Conservation (phyloP, 2,113 vertebrate genomes). For the Podiceps cristatus region DNA sequence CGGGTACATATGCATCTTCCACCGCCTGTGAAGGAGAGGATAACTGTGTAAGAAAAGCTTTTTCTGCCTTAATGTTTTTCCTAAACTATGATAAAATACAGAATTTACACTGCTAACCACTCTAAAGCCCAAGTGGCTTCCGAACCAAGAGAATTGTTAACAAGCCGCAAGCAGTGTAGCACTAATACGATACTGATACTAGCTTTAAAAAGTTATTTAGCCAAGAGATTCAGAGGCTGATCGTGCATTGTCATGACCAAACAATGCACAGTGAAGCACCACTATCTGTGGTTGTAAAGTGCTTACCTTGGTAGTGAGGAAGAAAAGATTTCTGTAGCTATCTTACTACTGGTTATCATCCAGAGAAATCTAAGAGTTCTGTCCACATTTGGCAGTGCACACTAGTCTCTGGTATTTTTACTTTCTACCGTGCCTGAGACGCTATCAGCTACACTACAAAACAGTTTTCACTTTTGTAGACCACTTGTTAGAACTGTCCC, state of each 20-base stretch:
- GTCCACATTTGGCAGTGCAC: background rate
- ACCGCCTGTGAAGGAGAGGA: slow-evolving; percentile 84
- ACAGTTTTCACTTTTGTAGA: background rate
- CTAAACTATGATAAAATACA: background rate
- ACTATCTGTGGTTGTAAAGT: background rate
- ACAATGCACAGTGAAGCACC: background rate
- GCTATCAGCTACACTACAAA: background rate
- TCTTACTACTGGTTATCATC: background rate
- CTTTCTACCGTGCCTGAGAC: background rate
- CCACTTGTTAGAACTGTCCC: background rate
- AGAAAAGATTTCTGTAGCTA: background rate
- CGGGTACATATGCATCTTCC: slow-evolving; percentile 97
- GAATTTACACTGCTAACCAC: background rate
- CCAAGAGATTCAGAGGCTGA: background rate
- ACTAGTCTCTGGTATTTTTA: background rate
- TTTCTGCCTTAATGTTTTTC: background rate
- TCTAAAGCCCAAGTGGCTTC: background rate
- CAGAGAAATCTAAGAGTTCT: background rate
- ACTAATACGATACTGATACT: background rate
- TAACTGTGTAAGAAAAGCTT: background rate
- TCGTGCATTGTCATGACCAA: background rate
- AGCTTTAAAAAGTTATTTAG: background rate
- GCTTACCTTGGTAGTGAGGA: background rate
- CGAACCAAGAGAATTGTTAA: background rate
- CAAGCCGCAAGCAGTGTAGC: background rate